A percentile compares a stretch with the other conserved stretches of the same genome.
Evolutionary conservation across 2,888 invertebrate species (phyloP).

Genomic region (Ophion ventricosus): DNA sequence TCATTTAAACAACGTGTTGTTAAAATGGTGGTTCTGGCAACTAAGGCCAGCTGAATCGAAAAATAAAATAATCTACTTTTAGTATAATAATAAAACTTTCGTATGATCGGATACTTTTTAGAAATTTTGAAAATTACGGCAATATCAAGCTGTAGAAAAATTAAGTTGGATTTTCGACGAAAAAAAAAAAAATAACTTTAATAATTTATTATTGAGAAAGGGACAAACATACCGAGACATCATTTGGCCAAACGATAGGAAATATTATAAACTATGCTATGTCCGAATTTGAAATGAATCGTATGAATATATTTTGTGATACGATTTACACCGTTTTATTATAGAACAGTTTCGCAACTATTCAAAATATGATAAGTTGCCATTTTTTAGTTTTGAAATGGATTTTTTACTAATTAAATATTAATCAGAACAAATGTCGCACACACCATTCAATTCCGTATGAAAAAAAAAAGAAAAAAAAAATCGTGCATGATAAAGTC

Average conservation of each 20-base stretch:
- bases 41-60: not conserved
- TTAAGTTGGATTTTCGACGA: not conserved
- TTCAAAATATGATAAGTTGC: too few species aligned
- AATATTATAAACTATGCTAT: too few species aligned
- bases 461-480: too few species aligned
- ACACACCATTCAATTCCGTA: too few species aligned
- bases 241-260: too few species aligned
- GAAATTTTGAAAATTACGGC: not conserved
- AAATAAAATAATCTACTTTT: not conserved
- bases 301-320: not conserved
- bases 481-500: too few species aligned
- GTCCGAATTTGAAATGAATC: not conserved
- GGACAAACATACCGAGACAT: not conserved
- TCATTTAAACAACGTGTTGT: not conserved
- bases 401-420: too few species aligned
- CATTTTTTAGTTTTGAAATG: too few species aligned
- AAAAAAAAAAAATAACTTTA: not conserved
- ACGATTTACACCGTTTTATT: too few species aligned
- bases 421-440: too few species aligned
- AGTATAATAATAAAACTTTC: not conserved
- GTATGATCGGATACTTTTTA: not conserved
- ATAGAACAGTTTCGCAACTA: not conserved
- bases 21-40: not conserved
- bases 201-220: not conserved
- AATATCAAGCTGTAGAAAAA: not conserved